These are phyloP conservation scores for Helarctos malayanus DNA, from an alignment of 2,797 vertebrate species.

Conservation along the genomic window DNA sequence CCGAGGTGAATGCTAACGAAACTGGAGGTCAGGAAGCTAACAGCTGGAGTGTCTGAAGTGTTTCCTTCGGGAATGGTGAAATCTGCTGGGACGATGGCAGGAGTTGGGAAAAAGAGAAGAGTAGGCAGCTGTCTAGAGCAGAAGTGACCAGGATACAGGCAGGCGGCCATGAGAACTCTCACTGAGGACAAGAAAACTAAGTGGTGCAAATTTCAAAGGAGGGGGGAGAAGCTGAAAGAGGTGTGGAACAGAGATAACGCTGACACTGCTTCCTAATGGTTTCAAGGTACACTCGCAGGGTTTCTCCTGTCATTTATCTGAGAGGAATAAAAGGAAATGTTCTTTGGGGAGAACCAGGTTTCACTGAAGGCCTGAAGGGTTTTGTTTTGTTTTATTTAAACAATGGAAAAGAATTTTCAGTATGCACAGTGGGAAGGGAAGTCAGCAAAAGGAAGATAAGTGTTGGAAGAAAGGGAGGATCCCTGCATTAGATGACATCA, in stretches of 20 bases:
- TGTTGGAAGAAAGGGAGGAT: slow-evolving; percentile 58
- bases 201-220: background rate
- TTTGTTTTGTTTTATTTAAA: background rate
- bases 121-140: background rate
- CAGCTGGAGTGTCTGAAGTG: background rate
- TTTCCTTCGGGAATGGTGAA: background rate
- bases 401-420: slow-evolving; percentile 58
- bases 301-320: background rate
- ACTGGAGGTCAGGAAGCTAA: background rate
- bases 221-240: background rate
- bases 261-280: background rate
- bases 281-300: background rate
- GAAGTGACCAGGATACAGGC: background rate
- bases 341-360: background rate
- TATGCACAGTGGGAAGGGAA: slow-evolving; percentile 68
- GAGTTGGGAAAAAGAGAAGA: background rate
- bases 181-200: background rate
- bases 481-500: slow-evolving; percentile 29
- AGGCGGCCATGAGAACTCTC: background rate
- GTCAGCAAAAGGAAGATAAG: slow-evolving; percentile 61
- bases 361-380: background rate
- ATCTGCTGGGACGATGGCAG: background rate
- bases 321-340: background rate
- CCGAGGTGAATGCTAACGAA: background rate
- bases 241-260: background rate